phyloP scores from a whole-genome alignment of 2,888 invertebrate species.

The Ophion ventricosus region DNA sequence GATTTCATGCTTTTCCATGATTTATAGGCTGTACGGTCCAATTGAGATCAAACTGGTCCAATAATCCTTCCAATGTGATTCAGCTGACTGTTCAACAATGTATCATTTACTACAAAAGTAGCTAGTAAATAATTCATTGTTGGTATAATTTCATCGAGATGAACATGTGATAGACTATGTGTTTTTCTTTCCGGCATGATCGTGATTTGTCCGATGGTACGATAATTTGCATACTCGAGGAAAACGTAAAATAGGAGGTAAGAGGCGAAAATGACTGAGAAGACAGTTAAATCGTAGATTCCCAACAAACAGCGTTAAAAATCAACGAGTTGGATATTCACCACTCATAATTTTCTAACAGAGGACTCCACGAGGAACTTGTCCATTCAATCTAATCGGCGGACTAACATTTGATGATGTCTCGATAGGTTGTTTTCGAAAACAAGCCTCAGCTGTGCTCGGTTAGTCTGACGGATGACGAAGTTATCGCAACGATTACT shows the following conservation, averaged over 20 bases:
- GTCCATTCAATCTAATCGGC: constrained; percentile 10
- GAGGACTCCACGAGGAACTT: neutral
- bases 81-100: neutral
- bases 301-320: neutral
- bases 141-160: neutral
- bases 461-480: neutral
- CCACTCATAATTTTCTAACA: neutral
- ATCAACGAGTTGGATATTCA: constrained; percentile 2
- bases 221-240: neutral
- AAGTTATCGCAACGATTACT: neutral
- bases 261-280: neutral
- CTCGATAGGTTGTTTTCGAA: neutral
- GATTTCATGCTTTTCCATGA: neutral
- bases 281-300: constrained; percentile 2
- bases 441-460: neutral
- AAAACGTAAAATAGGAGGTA: neutral
- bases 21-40: neutral
- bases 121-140: neutral
- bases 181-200: neutral
- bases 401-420: neutral
- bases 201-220: neutral
- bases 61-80: neutral
- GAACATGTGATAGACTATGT: no score
- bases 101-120: neutral
- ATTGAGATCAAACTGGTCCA: neutral